These are phyloP conservation scores for Aphidius ervi DNA, from an alignment of 1,140 invertebrate species.

Conservation along the genomic window DNA sequence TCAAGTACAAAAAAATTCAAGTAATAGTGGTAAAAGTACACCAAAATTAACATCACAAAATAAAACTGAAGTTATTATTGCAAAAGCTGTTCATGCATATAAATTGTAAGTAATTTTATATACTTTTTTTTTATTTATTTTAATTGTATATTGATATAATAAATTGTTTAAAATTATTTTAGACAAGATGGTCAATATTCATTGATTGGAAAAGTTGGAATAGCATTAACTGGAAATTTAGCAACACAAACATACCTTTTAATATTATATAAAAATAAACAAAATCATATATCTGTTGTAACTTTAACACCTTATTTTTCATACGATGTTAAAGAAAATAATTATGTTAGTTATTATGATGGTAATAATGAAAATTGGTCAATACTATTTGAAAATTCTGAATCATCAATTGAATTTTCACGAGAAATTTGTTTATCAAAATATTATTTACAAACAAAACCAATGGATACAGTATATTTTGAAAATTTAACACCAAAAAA, in stretches of 20 bases:
- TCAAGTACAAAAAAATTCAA: neutral
- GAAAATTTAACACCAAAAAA: slow-evolving; percentile 34
- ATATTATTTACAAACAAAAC: slow-evolving; percentile 34
- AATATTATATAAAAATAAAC: slow-evolving; percentile 44
- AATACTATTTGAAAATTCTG: slow-evolving; percentile 41
- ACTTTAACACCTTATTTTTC: slow-evolving; percentile 39
- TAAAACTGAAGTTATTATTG: slow-evolving; percentile 41
- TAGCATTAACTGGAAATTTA: slow-evolving; percentile 41
- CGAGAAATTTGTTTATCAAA: slow-evolving; percentile 40
- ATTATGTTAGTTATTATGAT: slow-evolving; percentile 48
- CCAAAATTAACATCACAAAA: slow-evolving; percentile 22
- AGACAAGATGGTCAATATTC: slow-evolving; percentile 43
- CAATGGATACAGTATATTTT: slow-evolving; percentile 33
- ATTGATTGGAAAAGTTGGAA: slow-evolving; percentile 41
- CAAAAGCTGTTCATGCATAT: slow-evolving; percentile 42
- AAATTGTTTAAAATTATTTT: slow-evolving; percentile 20
- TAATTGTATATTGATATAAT: too few relatives aligned
- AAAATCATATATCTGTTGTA: slow-evolving; percentile 40
- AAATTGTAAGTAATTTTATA: slow-evolving; percentile 35
- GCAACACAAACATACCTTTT: slow-evolving; percentile 39
- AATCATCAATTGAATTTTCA: slow-evolving; percentile 38
- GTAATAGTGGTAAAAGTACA: slow-evolving; percentile 16
- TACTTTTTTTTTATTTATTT: neutral
- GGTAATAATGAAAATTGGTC: slow-evolving; percentile 46
- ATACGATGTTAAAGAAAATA: slow-evolving; percentile 41